These are phyloP conservation scores for Hydractinia echinata DNA, from an alignment of 30 jellyfish, hydroid and myxozoan species.

Conservation along the genomic window DNA sequence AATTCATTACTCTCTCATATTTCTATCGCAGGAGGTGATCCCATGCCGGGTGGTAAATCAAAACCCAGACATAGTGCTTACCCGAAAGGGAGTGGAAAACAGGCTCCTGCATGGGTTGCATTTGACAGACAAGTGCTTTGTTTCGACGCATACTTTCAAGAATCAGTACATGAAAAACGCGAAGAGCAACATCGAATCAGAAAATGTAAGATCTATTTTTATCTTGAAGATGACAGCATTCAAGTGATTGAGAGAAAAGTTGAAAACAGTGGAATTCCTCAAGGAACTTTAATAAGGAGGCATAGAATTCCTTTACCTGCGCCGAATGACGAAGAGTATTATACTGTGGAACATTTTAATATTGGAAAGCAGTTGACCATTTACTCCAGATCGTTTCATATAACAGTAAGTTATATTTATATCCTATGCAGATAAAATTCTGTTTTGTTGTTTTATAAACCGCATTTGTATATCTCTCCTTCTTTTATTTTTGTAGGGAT, in stretches of 20 bases:
- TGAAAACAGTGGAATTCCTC: conserved; percentile 91
- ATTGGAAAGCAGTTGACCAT: conserved; percentile 74
- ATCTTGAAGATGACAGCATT: conserved; percentile 89
- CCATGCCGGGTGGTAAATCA: conserved; percentile 78
- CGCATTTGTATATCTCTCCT: neutral
- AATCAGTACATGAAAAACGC: conserved; percentile 88
- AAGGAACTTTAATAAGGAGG: conserved; percentile 83
- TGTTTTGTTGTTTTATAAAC: neutral
- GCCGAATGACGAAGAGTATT: conserved; percentile 76
- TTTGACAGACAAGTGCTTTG: conserved; percentile 91
- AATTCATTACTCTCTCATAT: neutral
- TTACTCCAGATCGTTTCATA: conserved; percentile 59
- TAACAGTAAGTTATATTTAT: conserved; percentile 50
- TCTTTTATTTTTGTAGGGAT: conserved; percentile 52
- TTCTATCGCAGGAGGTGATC: conserved; percentile 66
- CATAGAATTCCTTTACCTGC: conserved; percentile 88
- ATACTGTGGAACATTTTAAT: conserved; percentile 84
- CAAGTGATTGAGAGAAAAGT: conserved; percentile 84
- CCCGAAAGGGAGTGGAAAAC: conserved; percentile 75
- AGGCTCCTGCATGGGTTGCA: conserved; percentile 97
- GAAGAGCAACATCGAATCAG: conserved; percentile 83
- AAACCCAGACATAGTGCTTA: conserved; percentile 72
- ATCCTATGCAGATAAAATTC: neutral
- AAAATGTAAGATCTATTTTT: conserved; percentile 71
- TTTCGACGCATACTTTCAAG: conserved; percentile 92